Evolutionary conservation across 2,113 vertebrate species (phyloP).

Genomic region (Phyllopteryx taeniolatus): DNA sequence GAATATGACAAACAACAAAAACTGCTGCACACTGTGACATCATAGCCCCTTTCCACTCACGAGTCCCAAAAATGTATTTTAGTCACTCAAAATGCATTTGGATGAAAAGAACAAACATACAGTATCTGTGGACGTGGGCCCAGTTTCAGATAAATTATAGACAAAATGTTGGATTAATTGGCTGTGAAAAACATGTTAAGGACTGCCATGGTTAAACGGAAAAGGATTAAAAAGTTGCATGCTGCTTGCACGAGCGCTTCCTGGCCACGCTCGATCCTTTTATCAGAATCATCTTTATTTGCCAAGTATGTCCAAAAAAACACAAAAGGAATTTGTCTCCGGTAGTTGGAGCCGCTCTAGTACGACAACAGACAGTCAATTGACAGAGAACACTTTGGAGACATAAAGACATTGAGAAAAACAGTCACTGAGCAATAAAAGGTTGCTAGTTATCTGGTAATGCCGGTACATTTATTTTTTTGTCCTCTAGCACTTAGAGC

Average conservation of each 20-base stretch:
- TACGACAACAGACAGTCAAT: too few species aligned
- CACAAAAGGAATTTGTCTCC: too few species aligned
- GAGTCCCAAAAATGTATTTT: background rate
- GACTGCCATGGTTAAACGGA: background rate
- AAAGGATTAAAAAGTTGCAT: slow-evolving; percentile 5
- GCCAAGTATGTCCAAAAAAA: too few species aligned
- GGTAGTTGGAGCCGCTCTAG: too few species aligned
- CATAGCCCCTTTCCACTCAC: background rate
- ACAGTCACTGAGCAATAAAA: too few species aligned
- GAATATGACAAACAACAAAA: background rate
- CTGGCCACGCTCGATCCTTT: slow-evolving; percentile 4
- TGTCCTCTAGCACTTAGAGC: too few species aligned
- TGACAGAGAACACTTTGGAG: too few species aligned
- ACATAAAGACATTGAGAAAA: too few species aligned
- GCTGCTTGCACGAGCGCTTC: background rate
- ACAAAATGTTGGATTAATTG: background rate
- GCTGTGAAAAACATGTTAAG: background rate
- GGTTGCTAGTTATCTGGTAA: too few species aligned
- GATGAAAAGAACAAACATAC: background rate
- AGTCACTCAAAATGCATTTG: background rate
- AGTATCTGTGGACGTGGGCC: background rate
- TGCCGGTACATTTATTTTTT: too few species aligned
- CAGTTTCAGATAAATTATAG: background rate
- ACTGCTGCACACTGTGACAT: background rate
- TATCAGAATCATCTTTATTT: background rate